phyloP scores from a whole-genome alignment of 2,797 vertebrate species.

The Chaetodon trifasciatus region DNA sequence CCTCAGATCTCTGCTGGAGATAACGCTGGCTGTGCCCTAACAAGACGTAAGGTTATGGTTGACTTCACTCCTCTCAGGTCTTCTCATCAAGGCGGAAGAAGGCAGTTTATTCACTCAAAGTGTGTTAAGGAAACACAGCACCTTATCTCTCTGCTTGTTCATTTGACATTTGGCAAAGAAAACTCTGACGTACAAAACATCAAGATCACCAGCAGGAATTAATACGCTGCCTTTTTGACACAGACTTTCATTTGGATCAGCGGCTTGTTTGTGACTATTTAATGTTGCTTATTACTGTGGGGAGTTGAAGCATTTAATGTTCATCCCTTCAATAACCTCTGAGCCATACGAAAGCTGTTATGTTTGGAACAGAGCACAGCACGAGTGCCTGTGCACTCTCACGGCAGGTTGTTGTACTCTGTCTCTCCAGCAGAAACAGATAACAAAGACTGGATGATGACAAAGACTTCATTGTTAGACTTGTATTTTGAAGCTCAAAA shows the following conservation, averaged over 20 bases:
- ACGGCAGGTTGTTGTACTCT: constrained; percentile 67
- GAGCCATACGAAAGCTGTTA: constrained; percentile 71
- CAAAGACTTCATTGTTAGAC: not conserved
- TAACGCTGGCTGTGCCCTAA: constrained; percentile 41
- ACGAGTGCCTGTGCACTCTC: constrained; percentile 49
- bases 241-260: constrained; percentile 53
- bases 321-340: constrained; percentile 72
- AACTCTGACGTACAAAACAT: constrained; percentile 32
- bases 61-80: constrained; percentile 38
- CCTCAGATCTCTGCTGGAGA: constrained; percentile 45
- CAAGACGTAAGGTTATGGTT: constrained; percentile 33
- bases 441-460: not conserved
- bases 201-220: constrained; percentile 71
- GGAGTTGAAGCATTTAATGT: constrained; percentile 70
- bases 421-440: constrained; percentile 10
- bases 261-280: constrained; percentile 42
- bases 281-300: constrained; percentile 70
- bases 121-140: constrained; percentile 8
- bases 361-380: constrained; percentile 62
- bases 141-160: constrained; percentile 25
- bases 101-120: constrained; percentile 17
- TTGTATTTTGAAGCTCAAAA: not conserved
- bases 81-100: constrained; percentile 21
- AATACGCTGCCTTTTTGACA: constrained; percentile 35
- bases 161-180: constrained; percentile 29